Base-by-base conservation (phyloP, 2,797 vertebrate species). In the Jordanella pulchra region DNA sequence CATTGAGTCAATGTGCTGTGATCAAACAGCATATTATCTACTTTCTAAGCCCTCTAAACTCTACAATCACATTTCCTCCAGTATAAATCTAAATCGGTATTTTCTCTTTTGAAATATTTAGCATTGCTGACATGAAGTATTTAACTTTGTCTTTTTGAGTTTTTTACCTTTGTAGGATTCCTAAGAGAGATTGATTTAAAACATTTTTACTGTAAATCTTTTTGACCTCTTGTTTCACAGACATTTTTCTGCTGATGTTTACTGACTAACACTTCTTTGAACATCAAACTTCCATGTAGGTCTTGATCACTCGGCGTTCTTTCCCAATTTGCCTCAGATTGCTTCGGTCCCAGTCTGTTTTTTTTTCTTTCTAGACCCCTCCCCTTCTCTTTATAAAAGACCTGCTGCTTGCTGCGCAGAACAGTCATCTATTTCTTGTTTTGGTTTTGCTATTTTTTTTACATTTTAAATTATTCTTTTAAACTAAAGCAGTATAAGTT, bases 381-480 rank as follows among this genome's bases (percentile, higher is more conserved):
- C 67, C 71, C 66, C 74, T 87, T 80, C 89, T 81, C 84, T 86
- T 81, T 89, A 82, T 74, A 77, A 89, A 87, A 88, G 78, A 83
- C 76, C 70, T 71, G 67, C 85, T 83, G 74, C 84, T 76, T 51
- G 48, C 55, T 66, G 61, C 60, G 25, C n/a, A n/a, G 55, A 42
- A 51, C 67, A 65, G 80, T 80, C 66, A 9, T 77, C 79, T 80
- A 54, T 56, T 72, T 68, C 68, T 84, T 64, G n/a, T 64, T 79
- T n/a, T 74, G 70, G 71, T 78, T 85, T 77, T 72, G 58, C 60
- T 53, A 64, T 70, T 71, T 58, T 72, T 68, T 82, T 83, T n/a
- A n/a, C 69, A 69, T 68, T 77, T 55, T 63, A n/a, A n/a, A n/a
- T n/a, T n/a, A n/a, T n/a, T n/a, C n/a, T n/a, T n/a, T n/a, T n/a